Conservation (phyloP, 2,797 vertebrate species). For the Erithacus rubecula region DNA sequence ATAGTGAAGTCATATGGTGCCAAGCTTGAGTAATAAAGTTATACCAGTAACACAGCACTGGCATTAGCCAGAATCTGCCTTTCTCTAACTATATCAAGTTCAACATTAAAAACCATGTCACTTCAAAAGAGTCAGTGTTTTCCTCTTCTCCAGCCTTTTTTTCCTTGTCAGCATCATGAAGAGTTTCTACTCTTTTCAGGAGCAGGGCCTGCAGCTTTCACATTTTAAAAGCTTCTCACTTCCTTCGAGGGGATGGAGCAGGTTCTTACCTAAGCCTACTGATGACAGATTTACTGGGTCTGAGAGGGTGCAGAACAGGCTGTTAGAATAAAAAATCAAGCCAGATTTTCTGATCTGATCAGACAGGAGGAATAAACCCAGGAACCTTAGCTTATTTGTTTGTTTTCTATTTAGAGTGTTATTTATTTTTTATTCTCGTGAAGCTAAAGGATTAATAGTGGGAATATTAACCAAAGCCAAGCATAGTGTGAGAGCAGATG, state of each 20-base stretch:
- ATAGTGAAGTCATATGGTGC: background rate
- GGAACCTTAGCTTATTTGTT: constrained; percentile 20
- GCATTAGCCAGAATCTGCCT: background rate
- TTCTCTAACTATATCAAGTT: background rate
- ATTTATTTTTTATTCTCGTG: constrained; percentile 40
- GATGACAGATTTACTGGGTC: background rate
- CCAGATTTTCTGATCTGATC: constrained; percentile 14
- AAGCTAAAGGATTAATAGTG: constrained; percentile 31
- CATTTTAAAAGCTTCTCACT: background rate
- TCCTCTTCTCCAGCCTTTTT: background rate
- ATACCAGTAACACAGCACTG: background rate
- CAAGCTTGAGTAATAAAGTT: background rate
- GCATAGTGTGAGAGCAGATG: constrained; percentile 43
- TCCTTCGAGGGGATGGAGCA: background rate
- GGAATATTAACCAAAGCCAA: constrained; percentile 50
- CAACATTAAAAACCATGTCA: background rate
- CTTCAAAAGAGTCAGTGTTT: background rate
- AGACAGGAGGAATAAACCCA: constrained; percentile 18
- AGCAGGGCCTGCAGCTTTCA: background rate
- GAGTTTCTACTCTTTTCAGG: background rate
- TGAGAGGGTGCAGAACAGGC: background rate
- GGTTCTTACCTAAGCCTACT: background rate
- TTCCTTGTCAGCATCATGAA: background rate
- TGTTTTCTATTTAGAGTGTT: constrained; percentile 39
- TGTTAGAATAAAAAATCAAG: constrained; percentile 28